Evolutionary conservation across 2,113 vertebrate species (phyloP), one percentile per base, ranked within the genome.

Genomic region (Serilophus lunatus): DNA sequence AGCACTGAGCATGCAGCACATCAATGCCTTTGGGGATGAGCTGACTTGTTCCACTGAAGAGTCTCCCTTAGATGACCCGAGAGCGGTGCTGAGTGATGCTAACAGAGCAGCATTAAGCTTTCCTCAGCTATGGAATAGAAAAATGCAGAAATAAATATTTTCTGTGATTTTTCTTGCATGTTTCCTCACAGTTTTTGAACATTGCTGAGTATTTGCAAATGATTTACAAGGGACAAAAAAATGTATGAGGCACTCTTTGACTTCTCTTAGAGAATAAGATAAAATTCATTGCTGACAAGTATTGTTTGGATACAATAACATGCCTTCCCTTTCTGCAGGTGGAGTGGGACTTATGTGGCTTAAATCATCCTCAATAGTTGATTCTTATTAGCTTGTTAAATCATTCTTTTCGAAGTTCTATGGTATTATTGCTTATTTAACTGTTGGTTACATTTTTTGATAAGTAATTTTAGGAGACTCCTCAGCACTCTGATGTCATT

Each of bases 11-110:
- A 95, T 36, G 18, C 70, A 89, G 86, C 75, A 93, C 87, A 82
- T 23, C n/a, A 16, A 3, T 82, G 95, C 94, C 95, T 95, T 35
- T 90, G 84, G 89, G 89, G 89, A 92, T 82, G 66, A 87, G 71
- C 70, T 92, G 94, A 65, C 78, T 96, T 69, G 36, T 53, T 92
- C 82, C 87, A 87, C 84, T 80, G 63, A 72, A 81, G 38, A 84
- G 54, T 66, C 93, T 95, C 81, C 96, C 93, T 95, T 44, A 76
- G 63, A 93, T 74, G 89, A 94, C 84, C 89, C 75, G 74, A 17
- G 84, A 90, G 81, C 40, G 57, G 18, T 82, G 91, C 13, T 79
- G 84, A 89, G 56, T 7, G 45, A 76, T 45, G 75, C 24, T 12
- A 51, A 14, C 69, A 60, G 25, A 69, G 44, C 2, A 88, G 56